phyloP scores from a whole-genome alignment of 2,113 vertebrate genomes.

The Spilogale gracilis region DNA sequence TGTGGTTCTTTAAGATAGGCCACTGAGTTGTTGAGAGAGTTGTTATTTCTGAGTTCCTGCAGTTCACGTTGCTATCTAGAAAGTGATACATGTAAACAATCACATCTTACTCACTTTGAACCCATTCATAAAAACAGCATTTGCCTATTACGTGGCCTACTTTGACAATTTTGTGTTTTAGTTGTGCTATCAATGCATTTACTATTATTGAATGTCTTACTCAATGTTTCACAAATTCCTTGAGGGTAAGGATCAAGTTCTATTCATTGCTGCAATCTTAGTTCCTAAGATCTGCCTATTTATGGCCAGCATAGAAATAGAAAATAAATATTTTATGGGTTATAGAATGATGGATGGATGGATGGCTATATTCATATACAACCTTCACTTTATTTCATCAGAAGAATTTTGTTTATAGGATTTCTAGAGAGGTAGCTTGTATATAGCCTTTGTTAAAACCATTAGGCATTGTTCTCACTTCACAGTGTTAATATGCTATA shows the following conservation, averaged over 20 bases:
- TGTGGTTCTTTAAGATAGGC: constrained; percentile 64
- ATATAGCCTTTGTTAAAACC: not conserved
- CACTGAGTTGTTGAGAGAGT: constrained; percentile 77
- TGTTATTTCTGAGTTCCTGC: constrained; percentile 78
- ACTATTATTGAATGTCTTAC: not conserved
- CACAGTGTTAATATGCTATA: not conserved
- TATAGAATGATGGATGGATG: not conserved
- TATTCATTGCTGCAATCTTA: not conserved
- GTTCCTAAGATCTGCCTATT: not conserved
- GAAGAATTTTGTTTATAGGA: not conserved
- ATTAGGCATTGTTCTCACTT: not conserved
- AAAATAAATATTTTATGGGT: constrained; percentile 2
- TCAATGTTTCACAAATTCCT: not conserved
- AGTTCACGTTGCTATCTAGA: constrained; percentile 75
- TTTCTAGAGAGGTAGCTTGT: not conserved
- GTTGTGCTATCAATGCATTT: constrained; percentile 12
- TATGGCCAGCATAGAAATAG: not conserved
- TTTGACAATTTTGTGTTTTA: constrained; percentile 17
- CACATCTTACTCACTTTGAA: constrained; percentile 45
- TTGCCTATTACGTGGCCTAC: not conserved
- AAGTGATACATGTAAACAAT: constrained; percentile 78
- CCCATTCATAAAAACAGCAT: constrained; percentile 64
- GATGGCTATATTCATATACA: not conserved
- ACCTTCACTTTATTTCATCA: not conserved
- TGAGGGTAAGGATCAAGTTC: not conserved